Conservation (phyloP, 2,888 invertebrate species). For the Sinhomidia bicolor region DNA sequence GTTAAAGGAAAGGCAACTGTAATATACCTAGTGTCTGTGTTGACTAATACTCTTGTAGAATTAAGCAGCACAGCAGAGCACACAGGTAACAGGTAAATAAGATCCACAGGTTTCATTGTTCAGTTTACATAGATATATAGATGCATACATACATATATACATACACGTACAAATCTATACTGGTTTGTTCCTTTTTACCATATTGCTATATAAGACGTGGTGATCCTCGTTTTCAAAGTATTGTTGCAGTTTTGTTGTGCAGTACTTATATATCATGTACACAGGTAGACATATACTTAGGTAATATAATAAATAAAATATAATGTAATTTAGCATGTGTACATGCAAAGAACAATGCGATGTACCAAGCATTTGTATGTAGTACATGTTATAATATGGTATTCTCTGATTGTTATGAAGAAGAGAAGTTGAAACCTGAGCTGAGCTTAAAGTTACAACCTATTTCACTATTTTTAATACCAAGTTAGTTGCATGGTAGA, state of each 20-base stretch:
- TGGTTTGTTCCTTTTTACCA: not conserved
- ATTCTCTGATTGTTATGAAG: slow-evolving; percentile 48
- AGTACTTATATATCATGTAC: not conserved
- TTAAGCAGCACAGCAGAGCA: not conserved
- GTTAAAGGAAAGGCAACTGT: not conserved
- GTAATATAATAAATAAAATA: not conserved
- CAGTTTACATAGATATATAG: not conserved
- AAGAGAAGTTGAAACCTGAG: slow-evolving; percentile 62
- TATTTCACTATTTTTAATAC: slow-evolving; percentile 57
- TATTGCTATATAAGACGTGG: not conserved
- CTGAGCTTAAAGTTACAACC: slow-evolving; percentile 40
- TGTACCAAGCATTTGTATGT: slow-evolving; percentile 6
- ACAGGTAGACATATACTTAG: not conserved
- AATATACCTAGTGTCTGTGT: not conserved
- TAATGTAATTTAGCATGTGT: not conserved
- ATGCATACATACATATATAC: too few species aligned
- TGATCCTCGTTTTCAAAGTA: slow-evolving; percentile 37
- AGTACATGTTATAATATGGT: not conserved
- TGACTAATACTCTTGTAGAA: not conserved
- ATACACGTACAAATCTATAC: too few species aligned
- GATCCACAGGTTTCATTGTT: slow-evolving; percentile 66
- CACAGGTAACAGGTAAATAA: slow-evolving; percentile 28
- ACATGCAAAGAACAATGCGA: slow-evolving; percentile 15
- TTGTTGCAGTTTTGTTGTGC: slow-evolving; percentile 46
- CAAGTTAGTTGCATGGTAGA: slow-evolving; percentile 56